These are phyloP conservation scores for Cantharis nigra DNA, from an alignment of 2,888 invertebrate species.

Conservation along the genomic window DNA sequence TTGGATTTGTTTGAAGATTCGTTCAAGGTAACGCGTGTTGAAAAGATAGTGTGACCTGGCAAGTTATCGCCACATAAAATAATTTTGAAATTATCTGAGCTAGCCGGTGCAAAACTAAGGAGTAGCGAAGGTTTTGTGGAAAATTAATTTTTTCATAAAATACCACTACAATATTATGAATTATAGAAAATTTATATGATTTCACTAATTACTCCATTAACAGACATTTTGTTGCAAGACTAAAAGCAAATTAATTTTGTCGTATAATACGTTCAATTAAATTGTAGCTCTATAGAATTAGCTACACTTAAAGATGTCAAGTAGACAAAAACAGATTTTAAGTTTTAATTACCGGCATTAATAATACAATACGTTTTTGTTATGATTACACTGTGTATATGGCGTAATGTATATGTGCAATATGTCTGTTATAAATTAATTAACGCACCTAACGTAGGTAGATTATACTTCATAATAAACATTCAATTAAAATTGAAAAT, in stretches of 20 bases:
- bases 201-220: background rate
- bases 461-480: background rate
- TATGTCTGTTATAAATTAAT: background rate
- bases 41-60: too few species aligned
- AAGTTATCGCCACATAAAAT: too few species aligned
- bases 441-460: background rate
- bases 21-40: too few species aligned
- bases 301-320: background rate
- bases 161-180: too few species aligned
- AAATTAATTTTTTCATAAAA: too few species aligned
- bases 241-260: background rate
- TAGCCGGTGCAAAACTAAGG: too few species aligned
- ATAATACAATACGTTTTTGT: background rate
- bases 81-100: too few species aligned
- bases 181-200: background rate
- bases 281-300: background rate
- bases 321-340: background rate
- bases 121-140: too few species aligned
- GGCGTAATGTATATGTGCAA: background rate
- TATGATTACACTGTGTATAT: background rate
- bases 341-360: background rate
- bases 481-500: background rate
- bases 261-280: background rate
- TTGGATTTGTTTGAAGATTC: too few species aligned
- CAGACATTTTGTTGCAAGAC: background rate